A percentile compares a stretch with the other conserved stretches of the same genome.
Conservation (phyloP, 2,113 vertebrate genomes). For the Psittacula cyanocephala region DNA sequence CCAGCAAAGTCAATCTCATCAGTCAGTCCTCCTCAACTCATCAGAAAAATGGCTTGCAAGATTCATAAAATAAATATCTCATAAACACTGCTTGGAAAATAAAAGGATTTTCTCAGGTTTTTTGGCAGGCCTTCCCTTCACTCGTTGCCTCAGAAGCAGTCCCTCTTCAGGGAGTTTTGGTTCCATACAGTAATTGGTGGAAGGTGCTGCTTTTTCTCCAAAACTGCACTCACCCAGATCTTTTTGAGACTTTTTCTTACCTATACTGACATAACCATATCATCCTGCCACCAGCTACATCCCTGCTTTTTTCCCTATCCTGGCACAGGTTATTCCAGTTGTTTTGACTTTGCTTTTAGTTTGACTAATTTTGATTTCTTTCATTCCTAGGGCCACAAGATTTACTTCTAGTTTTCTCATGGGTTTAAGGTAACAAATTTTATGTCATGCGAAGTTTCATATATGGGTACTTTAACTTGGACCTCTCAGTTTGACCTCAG, state of each 20-base stretch:
- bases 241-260: not conserved
- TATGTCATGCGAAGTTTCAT: not conserved
- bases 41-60: not conserved
- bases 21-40: not conserved
- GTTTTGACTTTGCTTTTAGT: not conserved
- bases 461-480: not conserved
- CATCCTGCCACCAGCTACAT: not conserved
- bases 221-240: not conserved
- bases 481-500: not conserved
- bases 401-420: not conserved
- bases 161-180: not conserved
- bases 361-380: not conserved
- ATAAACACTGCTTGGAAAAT: not conserved
- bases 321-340: not conserved
- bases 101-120: not conserved
- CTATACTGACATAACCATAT: not conserved
- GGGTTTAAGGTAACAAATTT: not conserved
- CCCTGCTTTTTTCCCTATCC: not conserved
- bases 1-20: not conserved
- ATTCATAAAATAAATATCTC: slow-evolving; percentile 5
- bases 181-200: not conserved
- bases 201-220: not conserved
- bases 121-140: not conserved
- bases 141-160: not conserved
- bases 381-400: not conserved